Evolutionary conservation across 2,113 vertebrate genomes (phyloP).

Genomic region (Gadus macrocephalus): DNA sequence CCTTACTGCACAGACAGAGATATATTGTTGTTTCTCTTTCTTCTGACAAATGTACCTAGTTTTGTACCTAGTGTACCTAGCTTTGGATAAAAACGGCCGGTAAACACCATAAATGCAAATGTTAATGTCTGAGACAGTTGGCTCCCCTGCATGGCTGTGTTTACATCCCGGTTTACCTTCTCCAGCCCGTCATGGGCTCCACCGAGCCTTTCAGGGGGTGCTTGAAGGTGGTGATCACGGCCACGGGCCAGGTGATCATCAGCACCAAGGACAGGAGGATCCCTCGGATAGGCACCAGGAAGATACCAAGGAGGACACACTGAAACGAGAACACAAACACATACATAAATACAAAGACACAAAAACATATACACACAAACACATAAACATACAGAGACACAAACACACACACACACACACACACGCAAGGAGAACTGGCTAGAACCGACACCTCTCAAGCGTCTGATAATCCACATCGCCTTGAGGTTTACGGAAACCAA

Average conservation of each 20-base stretch:
- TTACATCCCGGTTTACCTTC: constrained; percentile 75
- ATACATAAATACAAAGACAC: constrained; percentile 1
- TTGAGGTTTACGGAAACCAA: too few species aligned
- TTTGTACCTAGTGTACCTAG: not conserved
- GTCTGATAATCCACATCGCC: too few species aligned
- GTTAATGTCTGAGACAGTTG: not conserved
- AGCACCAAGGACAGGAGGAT: constrained; percentile 72
- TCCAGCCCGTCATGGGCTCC: constrained; percentile 85
- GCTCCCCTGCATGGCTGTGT: too few species aligned
- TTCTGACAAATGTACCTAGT: too few species aligned
- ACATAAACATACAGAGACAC: too few species aligned
- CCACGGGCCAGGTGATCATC: constrained; percentile 81
- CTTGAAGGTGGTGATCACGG: constrained; percentile 73
- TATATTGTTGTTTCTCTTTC: too few species aligned
- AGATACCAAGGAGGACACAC: constrained; percentile 77
- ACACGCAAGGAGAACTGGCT: too few species aligned
- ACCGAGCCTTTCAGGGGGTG: constrained; percentile 69
- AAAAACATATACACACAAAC: not conserved
- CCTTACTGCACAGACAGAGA: too few species aligned
- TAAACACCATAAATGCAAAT: too few species aligned
- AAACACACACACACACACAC: too few species aligned
- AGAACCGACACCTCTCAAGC: too few species aligned
- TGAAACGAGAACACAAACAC: constrained; percentile 26
- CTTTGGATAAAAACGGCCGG: not conserved
- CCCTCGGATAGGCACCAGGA: constrained; percentile 86